Percentiles rank a stretch among this genome's conserved stretches.
Conservation (phyloP, 1,140 invertebrate genomes). For the Hirudo medicinalis region DNA sequence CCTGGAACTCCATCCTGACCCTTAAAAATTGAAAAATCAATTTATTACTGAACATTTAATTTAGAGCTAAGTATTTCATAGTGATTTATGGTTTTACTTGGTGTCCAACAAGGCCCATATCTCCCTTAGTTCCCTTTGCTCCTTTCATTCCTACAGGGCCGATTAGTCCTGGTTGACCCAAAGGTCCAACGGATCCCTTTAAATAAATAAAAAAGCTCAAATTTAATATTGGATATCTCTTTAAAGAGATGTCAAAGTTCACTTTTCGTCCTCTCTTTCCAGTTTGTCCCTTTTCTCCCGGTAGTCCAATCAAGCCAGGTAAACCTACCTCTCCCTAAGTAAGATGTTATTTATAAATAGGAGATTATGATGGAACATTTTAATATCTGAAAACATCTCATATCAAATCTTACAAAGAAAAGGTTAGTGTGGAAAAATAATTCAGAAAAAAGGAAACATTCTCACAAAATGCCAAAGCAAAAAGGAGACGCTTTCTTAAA, state of each 20-base stretch:
- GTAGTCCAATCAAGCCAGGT: slow-evolving; percentile 14
- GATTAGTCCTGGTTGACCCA: slow-evolving; percentile 14
- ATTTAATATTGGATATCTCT: neutral
- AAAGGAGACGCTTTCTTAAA: too few relatives aligned
- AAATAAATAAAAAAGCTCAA: neutral
- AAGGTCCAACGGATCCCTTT: slow-evolving; percentile 4
- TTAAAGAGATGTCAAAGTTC: neutral
- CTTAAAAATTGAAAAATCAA: neutral
- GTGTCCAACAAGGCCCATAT: slow-evolving; percentile 19
- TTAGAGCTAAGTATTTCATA: neutral
- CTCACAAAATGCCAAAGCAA: too few relatives aligned
- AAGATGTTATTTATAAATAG: neutral
- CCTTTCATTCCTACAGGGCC: slow-evolving; percentile 12
- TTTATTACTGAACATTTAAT: too few relatives aligned
- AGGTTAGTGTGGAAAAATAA: too few relatives aligned
- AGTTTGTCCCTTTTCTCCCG: slow-evolving; percentile 21
- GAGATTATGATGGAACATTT: too few relatives aligned
- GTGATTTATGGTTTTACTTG: slow-evolving; percentile 16
- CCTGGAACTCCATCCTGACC: slow-evolving; percentile 16
- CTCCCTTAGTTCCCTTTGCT: slow-evolving; percentile 19
- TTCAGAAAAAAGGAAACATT: too few relatives aligned
- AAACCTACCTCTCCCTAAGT: slow-evolving; percentile 22
- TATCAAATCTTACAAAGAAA: too few relatives aligned
- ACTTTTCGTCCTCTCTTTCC: slow-evolving; percentile 23
- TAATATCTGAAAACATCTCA: too few relatives aligned